Conservation (phyloP, 2,113 vertebrate species). For the Phrynosoma blainvillii region DNA sequence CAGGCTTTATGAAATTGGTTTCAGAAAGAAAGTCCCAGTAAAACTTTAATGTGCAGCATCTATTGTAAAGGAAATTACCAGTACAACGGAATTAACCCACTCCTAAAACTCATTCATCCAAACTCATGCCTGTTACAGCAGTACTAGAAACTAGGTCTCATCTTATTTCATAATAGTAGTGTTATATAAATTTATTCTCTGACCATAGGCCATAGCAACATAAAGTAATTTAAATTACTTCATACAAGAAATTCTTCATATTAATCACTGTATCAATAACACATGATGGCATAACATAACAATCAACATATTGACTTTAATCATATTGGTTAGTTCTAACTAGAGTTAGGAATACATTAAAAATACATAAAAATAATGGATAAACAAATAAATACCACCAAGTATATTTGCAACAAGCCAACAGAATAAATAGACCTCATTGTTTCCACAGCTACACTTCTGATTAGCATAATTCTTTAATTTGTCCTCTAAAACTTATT, state of each 20-base stretch:
- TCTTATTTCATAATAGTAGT: constrained; percentile 4
- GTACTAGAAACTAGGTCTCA: neutral
- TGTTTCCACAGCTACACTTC: no score
- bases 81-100: neutral
- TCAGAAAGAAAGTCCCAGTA: constrained; percentile 7
- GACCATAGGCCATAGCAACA: neutral
- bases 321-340: neutral
- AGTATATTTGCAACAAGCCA: no score
- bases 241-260: neutral
- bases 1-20: constrained; percentile 23
- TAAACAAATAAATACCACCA: no score
- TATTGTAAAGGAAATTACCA: neutral
- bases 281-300: neutral
- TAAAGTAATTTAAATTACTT: neutral
- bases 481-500: no score
- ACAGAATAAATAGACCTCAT: no score
- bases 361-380: no score
- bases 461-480: no score
- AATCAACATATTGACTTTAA: no score
- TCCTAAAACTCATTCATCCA: rapidly evolving
- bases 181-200: neutral
- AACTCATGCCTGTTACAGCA: rapidly evolving
- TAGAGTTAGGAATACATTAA: no score
- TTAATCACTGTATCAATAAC: no score
- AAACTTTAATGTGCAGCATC: neutral